These are phyloP conservation scores for Cataglyphis altisquamis DNA, from an alignment of 2,888 invertebrate species.

Conservation along the genomic window DNA sequence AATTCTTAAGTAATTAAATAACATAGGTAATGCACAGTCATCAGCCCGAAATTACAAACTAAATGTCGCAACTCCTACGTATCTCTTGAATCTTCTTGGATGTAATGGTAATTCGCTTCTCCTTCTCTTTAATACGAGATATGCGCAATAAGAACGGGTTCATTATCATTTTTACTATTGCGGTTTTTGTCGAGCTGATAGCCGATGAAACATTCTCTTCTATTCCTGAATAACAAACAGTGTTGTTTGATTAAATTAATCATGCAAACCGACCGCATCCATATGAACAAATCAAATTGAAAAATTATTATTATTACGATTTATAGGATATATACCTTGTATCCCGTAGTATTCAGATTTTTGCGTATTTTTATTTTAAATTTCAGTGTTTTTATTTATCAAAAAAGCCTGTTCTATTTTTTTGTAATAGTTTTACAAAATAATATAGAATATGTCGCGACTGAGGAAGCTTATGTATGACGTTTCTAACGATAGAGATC, in stretches of 20 bases:
- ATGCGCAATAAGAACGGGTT: constrained; percentile 19
- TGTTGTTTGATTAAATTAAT: constrained; percentile 9
- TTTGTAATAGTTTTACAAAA: not conserved
- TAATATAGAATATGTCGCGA: not conserved
- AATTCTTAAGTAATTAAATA: constrained; percentile 2
- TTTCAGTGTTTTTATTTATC: constrained; percentile 19
- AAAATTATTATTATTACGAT: constrained; percentile 28
- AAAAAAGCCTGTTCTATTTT: not conserved
- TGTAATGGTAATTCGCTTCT: constrained; percentile 28
- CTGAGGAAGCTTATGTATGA: not conserved
- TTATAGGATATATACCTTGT: not conserved
- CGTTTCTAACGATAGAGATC: constrained; percentile 37
- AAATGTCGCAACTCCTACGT: constrained; percentile 8
- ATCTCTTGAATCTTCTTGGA: constrained; percentile 15
- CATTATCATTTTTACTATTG: constrained; percentile 41
- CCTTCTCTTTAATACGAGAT: constrained; percentile 19
- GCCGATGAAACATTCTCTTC: not conserved
- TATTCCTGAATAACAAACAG: constrained; percentile 13
- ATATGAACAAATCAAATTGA: not conserved
- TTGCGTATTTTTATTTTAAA: not conserved
- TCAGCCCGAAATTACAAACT: constrained; percentile 6
- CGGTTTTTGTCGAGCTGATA: constrained; percentile 22
- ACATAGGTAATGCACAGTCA: not conserved
- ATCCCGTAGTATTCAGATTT: not conserved
- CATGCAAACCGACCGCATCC: constrained; percentile 16